Evolutionary conservation across 2,888 invertebrate species (phyloP).

Genomic region (Melanostoma mellinum): DNA sequence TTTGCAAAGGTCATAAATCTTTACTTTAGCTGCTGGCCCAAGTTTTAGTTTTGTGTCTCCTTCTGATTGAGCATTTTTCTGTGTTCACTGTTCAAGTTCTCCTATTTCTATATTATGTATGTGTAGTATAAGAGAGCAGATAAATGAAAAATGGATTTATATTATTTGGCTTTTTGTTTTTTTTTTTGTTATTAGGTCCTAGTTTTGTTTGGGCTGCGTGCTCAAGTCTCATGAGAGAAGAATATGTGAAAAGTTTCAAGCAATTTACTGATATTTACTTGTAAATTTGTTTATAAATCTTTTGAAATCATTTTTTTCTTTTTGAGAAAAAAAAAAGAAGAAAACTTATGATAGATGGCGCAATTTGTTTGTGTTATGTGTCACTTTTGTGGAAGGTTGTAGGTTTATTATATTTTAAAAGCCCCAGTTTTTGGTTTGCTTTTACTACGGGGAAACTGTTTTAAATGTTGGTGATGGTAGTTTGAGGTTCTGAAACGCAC

Average conservation of each 20-base stretch:
- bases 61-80: constrained; percentile 12
- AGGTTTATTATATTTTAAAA: too few species aligned
- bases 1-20: constrained; percentile 70
- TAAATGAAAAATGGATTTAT: constrained; percentile 22
- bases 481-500: too few species aligned
- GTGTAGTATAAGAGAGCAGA: background rate
- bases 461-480: too few species aligned
- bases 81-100: background rate
- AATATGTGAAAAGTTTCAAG: background rate
- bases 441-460: too few species aligned
- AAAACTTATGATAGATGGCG: background rate
- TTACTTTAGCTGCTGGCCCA: constrained; percentile 13
- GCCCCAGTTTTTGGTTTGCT: too few species aligned
- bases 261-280: constrained; percentile 9
- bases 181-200: background rate
- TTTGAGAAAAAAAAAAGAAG: background rate
- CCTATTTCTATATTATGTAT: background rate
- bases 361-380: background rate
- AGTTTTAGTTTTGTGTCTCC: constrained; percentile 22
- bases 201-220: background rate
- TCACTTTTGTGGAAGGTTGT: too few species aligned
- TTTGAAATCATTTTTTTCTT: background rate
- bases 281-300: constrained; percentile 7
- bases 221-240: background rate
- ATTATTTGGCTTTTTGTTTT: constrained; percentile 11